Evolutionary conservation across 2,113 vertebrate genomes (phyloP).

Genomic region (Ginglymostoma cirratum): DNA sequence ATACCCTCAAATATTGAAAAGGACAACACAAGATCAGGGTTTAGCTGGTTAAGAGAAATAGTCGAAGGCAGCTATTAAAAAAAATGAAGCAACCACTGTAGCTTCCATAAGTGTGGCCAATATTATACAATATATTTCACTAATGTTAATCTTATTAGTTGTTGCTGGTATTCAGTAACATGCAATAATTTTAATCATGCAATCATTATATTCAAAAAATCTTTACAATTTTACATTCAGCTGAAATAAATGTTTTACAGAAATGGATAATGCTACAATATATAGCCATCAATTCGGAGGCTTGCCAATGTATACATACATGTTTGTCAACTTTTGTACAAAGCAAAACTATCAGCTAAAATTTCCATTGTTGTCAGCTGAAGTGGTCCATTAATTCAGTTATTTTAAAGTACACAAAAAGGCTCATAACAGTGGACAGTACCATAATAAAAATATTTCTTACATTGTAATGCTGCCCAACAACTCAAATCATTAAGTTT

Average conservation of each 20-base stretch:
- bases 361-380: not conserved
- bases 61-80: not conserved
- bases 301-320: not conserved
- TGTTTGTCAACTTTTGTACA: not conserved
- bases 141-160: not conserved
- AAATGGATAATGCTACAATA: not conserved
- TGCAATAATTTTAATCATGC: constrained; percentile 20
- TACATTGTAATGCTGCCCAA: not conserved
- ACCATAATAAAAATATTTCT: constrained; percentile 21
- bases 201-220: not conserved
- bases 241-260: not conserved
- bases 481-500: constrained; percentile 17
- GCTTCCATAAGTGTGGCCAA: not conserved
- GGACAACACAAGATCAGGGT: not conserved
- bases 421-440: not conserved
- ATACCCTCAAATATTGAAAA: not conserved
- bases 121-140: not conserved
- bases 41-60: not conserved
- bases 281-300: not conserved
- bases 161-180: not conserved
- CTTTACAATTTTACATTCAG: constrained; percentile 2
- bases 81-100: not conserved
- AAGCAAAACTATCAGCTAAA: not conserved
- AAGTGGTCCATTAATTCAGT: constrained; percentile 17
- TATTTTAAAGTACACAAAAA: not conserved